Evolutionary conservation across 2,888 invertebrate genomes (phyloP).

Genomic region (Pollenia amentaria): DNA sequence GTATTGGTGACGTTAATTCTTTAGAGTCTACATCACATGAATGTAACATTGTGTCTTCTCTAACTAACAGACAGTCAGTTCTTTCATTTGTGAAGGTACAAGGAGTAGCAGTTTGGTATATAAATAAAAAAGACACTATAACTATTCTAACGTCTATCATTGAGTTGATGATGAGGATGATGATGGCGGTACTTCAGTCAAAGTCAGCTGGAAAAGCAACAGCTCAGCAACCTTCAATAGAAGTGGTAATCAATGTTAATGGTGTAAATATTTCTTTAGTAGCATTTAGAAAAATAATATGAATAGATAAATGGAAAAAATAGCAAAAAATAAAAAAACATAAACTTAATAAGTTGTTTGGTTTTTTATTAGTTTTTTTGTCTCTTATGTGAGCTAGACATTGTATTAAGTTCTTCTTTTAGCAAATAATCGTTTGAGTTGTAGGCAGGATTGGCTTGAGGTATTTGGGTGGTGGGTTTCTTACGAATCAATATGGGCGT

Average conservation of each 20-base stretch:
- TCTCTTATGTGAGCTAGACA: conserved; percentile 12
- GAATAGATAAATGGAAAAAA: conserved; percentile 1
- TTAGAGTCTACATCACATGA: not conserved
- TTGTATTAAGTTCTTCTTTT: not conserved
- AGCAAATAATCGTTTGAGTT: not conserved
- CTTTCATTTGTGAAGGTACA: not conserved
- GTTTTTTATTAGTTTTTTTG: conserved; percentile 6
- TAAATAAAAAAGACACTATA: not conserved
- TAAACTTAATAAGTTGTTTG: conserved; percentile 28
- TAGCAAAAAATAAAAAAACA: conserved; percentile 16
- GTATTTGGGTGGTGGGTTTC: not conserved
- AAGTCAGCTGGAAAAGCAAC: conserved; percentile 38
- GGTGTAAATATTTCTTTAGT: conserved; percentile 71
- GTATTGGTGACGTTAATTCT: conserved; percentile 25
- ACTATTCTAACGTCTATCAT: conserved; percentile 20
- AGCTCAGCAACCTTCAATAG: conserved; percentile 46
- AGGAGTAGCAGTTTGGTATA: not conserved
- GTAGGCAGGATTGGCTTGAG: not conserved
- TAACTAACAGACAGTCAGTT: not conserved
- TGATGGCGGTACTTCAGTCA: conserved; percentile 21
- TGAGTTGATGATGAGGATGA: not conserved
- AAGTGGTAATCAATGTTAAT: conserved; percentile 71
- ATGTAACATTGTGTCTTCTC: not conserved
- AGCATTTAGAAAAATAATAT: conserved; percentile 44
- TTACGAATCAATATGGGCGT: not conserved